Percentiles rank a stretch among this genome's conserved stretches.
phyloP scores from a whole-genome alignment of 2,888 invertebrate species.

The Melinaea menophilus region DNA sequence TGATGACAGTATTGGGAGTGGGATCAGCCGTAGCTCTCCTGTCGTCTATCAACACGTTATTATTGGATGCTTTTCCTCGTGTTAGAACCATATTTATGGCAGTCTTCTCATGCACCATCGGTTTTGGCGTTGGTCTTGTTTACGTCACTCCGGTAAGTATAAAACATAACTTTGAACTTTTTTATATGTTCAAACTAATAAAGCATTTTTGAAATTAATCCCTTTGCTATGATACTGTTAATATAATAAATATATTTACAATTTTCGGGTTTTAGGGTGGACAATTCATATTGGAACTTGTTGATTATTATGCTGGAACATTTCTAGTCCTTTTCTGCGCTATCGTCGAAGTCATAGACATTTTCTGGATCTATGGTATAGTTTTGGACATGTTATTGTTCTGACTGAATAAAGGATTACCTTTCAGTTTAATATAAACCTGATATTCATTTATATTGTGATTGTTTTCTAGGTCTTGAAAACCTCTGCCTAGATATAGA shows the following conservation, averaged over 20 bases:
- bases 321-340: constrained; percentile 85
- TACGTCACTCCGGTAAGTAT: constrained; percentile 89
- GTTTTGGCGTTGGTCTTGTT: constrained; percentile 82
- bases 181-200: no score
- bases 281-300: constrained; percentile 84
- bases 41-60: constrained; percentile 81
- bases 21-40: constrained; percentile 86
- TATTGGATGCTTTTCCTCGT: constrained; percentile 82
- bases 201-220: no score
- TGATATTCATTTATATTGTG: neutral
- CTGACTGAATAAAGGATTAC: no score
- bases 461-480: constrained; percentile 52
- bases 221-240: no score
- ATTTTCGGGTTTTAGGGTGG: constrained; percentile 78
- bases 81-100: constrained; percentile 80
- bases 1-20: constrained; percentile 87
- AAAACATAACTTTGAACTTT: no score
- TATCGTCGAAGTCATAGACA: constrained; percentile 82
- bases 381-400: no score
- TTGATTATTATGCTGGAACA: constrained; percentile 87
- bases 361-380: constrained; percentile 87
- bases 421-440: neutral
- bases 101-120: constrained; percentile 62
- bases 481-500: constrained; percentile 81
- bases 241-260: neutral